Evolutionary conservation across 2,888 invertebrate species (phyloP).

Genomic region (Oscheius sp.): DNA sequence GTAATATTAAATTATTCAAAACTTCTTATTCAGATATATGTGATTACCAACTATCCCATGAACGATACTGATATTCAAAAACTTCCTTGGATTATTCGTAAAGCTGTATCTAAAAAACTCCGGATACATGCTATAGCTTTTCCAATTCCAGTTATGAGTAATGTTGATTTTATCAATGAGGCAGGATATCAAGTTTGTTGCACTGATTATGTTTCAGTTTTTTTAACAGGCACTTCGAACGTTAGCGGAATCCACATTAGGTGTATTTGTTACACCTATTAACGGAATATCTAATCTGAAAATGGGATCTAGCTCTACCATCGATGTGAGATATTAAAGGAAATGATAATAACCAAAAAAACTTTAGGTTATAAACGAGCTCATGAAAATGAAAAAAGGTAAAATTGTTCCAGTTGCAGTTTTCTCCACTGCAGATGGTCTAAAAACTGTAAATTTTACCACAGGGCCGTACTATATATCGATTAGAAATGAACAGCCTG

Average conservation of each 20-base stretch:
- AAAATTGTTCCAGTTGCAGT: neutral
- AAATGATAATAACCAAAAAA: neutral
- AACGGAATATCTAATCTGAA: neutral
- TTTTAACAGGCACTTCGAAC: neutral
- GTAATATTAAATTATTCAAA: neutral
- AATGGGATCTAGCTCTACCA: neutral
- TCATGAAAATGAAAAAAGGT: neutral
- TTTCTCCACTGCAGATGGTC: neutral
- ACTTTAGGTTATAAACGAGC: neutral
- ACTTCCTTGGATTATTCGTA: neutral
- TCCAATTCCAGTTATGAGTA: neutral
- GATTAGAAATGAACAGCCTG: neutral
- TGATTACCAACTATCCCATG: conserved; percentile 11
- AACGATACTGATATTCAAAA: neutral
- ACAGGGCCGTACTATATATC: neutral
- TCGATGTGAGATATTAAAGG: neutral
- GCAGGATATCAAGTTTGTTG: conserved; percentile 1
- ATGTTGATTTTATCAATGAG: neutral
- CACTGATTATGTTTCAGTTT: neutral
- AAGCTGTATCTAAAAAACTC: conserved; percentile 4
- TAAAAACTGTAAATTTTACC: neutral
- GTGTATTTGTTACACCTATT: conserved; percentile 15
- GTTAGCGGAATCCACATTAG: conserved; percentile 25
- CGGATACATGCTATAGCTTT: conserved; percentile 9
- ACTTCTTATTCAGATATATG: neutral